Evolutionary conservation across 2,797 vertebrate genomes (phyloP).

Genomic region (Myiotriccus ornatus): DNA sequence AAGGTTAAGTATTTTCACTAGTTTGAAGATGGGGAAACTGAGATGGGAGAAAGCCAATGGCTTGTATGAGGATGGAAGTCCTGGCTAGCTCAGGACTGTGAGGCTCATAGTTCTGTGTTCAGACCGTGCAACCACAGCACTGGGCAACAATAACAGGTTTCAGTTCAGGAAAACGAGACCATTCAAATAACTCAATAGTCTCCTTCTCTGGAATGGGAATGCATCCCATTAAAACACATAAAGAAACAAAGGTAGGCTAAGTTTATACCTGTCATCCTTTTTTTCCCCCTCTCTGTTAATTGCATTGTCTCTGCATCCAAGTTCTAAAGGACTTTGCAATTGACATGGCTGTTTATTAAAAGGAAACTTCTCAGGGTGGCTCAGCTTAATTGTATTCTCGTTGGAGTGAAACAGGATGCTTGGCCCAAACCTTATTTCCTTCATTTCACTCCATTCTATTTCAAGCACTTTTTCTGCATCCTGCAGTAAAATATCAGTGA

Average conservation of each 20-base stretch:
- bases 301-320: not conserved
- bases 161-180: not conserved
- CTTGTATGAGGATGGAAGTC: not conserved
- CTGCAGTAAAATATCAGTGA: conserved; percentile 67
- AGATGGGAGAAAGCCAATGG: not conserved
- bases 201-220: not conserved
- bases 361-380: conserved; percentile 27
- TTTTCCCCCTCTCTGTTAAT: not conserved
- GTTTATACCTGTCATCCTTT: not conserved
- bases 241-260: not conserved
- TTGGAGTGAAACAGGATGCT: conserved; percentile 76
- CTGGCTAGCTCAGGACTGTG: not conserved
- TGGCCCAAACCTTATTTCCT: conserved; percentile 78
- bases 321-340: not conserved
- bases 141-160: not conserved
- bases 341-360: not conserved
- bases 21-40: not conserved
- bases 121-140: not conserved
- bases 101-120: not conserved
- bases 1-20: not conserved
- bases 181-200: not conserved
- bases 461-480: conserved; percentile 78
- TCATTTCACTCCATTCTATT: conserved; percentile 78
- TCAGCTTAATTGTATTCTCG: conserved; percentile 9
- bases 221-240: not conserved